These are phyloP conservation scores for Cheilosia variabilis DNA, from an alignment of 2,888 invertebrate species.

Conservation along the genomic window DNA sequence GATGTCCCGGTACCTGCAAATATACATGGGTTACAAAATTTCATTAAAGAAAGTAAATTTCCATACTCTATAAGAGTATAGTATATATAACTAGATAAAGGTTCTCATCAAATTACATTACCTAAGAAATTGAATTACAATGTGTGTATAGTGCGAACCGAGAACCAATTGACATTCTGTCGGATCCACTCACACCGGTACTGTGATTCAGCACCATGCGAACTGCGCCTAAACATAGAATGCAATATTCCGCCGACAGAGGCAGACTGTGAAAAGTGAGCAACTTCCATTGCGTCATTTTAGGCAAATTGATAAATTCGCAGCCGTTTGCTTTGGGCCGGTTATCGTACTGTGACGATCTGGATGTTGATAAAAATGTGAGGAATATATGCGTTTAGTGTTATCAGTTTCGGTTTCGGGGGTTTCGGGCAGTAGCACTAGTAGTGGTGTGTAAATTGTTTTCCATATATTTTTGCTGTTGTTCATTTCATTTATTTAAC, in stretches of 20 bases:
- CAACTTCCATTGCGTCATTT: slow-evolving; percentile 47
- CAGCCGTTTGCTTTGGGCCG: slow-evolving; percentile 20
- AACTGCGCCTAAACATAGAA: slow-evolving; percentile 59
- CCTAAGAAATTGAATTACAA: slow-evolving; percentile 60
- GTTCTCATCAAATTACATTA: slow-evolving; percentile 56
- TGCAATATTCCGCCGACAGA: slow-evolving; percentile 38
- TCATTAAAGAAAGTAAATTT: slow-evolving; percentile 63
- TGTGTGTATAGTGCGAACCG: slow-evolving; percentile 29
- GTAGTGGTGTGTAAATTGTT: neutral
- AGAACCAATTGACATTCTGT: slow-evolving; percentile 57
- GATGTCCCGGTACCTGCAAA: slow-evolving; percentile 83
- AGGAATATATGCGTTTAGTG: slow-evolving; percentile 3
- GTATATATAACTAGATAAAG: slow-evolving; percentile 34
- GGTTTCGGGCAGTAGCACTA: slow-evolving; percentile 3
- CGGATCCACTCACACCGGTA: slow-evolving; percentile 15
- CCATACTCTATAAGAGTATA: neutral
- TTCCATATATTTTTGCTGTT: neutral
- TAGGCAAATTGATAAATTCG: slow-evolving; percentile 37
- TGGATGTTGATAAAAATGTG: neutral
- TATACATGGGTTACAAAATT: slow-evolving; percentile 58
- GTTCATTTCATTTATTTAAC: neutral
- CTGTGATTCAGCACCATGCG: slow-evolving; percentile 32
- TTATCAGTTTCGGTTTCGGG: slow-evolving; percentile 11
- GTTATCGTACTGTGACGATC: slow-evolving; percentile 24
- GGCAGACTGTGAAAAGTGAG: slow-evolving; percentile 8